phyloP scores from a whole-genome alignment of 2,113 vertebrate species.

The Malurus elegans region DNA sequence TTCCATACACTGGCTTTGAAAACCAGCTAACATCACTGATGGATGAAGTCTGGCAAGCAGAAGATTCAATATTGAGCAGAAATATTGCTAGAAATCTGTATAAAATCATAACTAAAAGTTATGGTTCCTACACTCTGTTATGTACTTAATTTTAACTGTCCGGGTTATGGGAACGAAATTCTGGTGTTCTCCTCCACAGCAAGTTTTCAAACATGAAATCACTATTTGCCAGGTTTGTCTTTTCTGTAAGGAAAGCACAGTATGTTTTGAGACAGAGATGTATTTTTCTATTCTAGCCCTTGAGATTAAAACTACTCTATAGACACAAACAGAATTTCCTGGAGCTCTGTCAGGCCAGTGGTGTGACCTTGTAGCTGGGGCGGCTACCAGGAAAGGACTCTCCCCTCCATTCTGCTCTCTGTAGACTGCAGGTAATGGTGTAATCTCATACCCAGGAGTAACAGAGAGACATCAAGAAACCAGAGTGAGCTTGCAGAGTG shows the following conservation, averaged over 20 bases:
- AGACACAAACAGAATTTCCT: background rate
- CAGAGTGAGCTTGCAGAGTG: background rate
- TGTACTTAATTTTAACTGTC: background rate
- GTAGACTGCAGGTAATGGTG: background rate
- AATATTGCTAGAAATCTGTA: background rate
- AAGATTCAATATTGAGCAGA: background rate
- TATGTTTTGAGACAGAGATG: background rate
- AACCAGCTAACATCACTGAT: background rate
- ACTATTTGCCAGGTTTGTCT: background rate
- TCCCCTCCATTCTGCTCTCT: background rate
- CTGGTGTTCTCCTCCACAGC: background rate
- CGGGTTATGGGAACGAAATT: background rate
- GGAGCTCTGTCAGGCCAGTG: background rate
- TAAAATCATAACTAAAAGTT: background rate
- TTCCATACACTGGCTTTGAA: background rate
- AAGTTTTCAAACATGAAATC: background rate
- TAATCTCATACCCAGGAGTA: background rate
- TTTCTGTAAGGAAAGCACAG: background rate
- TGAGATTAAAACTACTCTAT: background rate
- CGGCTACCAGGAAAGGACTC: background rate
- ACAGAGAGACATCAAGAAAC: background rate
- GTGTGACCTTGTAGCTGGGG: rapidly evolving
- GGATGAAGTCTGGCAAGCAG: background rate
- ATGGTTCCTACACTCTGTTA: rapidly evolving
- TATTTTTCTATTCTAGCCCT: background rate